Conservation (phyloP, 2,113 vertebrate genomes). For the Propithecus coquereli region DNA sequence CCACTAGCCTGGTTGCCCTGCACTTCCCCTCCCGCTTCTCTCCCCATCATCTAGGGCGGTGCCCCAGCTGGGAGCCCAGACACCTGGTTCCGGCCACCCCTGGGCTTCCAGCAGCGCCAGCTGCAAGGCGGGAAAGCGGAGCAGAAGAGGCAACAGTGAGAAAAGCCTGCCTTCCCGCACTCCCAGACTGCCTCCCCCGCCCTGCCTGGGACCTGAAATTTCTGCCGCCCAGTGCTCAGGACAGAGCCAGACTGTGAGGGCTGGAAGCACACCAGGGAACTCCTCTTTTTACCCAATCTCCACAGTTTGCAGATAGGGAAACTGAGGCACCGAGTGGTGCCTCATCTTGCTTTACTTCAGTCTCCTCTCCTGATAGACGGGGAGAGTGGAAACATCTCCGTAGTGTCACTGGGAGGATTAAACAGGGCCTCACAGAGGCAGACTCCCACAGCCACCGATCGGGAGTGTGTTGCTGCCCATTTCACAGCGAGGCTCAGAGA, state of each 20-base stretch:
- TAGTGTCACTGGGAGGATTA: background rate
- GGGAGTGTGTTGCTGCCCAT: fast-evolving
- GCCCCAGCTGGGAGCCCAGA: background rate
- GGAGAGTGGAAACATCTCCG: background rate
- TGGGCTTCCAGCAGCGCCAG: too few relatives aligned
- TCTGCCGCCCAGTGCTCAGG: background rate
- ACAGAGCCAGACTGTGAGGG: background rate
- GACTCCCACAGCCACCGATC: fast-evolving
- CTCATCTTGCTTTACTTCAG: background rate
- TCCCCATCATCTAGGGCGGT: background rate
- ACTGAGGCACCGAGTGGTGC: background rate
- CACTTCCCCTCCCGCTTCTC: background rate
- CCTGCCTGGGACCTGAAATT: background rate
- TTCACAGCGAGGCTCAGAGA: background rate
- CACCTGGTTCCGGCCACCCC: background rate
- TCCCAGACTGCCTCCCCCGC: background rate
- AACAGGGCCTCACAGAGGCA: background rate
- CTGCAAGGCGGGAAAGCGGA: too few relatives aligned
- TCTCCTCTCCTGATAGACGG: background rate
- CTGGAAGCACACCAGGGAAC: fast-evolving
- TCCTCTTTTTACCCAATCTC: background rate
- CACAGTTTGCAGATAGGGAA: background rate
- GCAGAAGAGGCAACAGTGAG: background rate
- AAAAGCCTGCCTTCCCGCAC: background rate
- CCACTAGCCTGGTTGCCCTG: background rate